Evolutionary conservation across 2,113 vertebrate genomes (phyloP).

Genomic region (Motacilla alba): DNA sequence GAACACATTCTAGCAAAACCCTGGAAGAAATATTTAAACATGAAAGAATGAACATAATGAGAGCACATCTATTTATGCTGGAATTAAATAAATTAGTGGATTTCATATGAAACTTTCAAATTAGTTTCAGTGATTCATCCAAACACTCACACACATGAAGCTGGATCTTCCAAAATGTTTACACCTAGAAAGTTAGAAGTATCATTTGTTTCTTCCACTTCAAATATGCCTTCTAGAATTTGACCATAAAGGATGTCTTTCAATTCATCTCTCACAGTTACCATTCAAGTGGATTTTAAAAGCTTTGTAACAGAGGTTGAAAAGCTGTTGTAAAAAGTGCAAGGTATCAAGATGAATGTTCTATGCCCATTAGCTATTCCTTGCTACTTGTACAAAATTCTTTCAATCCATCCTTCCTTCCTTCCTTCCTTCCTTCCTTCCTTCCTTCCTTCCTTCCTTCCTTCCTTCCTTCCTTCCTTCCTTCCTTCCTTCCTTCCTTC

Average conservation of each 20-base stretch:
- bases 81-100: not conserved
- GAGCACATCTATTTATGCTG: rapidly evolving
- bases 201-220: not conserved
- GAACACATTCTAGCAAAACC: conserved; percentile 91
- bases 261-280: not conserved
- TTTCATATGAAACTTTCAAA: not conserved
- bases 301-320: not conserved
- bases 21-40: conserved; percentile 62
- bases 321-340: not conserved
- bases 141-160: not conserved
- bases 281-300: not conserved
- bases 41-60: not conserved
- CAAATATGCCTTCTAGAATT: not conserved
- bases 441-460: not conserved
- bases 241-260: not conserved
- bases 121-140: not conserved
- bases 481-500: too few relatives aligned
- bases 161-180: not conserved
- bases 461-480: not conserved
- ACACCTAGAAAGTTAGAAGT: not conserved
- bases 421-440: not conserved
- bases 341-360: not conserved
- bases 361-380: not conserved
- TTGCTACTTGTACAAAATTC: not conserved
- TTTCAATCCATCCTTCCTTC: not conserved